Percentiles rank a stretch among this genome's conserved stretches.
Evolutionary conservation across 2,797 vertebrate genomes (phyloP).

Genomic region (Sebastes baramenuke): DNA sequence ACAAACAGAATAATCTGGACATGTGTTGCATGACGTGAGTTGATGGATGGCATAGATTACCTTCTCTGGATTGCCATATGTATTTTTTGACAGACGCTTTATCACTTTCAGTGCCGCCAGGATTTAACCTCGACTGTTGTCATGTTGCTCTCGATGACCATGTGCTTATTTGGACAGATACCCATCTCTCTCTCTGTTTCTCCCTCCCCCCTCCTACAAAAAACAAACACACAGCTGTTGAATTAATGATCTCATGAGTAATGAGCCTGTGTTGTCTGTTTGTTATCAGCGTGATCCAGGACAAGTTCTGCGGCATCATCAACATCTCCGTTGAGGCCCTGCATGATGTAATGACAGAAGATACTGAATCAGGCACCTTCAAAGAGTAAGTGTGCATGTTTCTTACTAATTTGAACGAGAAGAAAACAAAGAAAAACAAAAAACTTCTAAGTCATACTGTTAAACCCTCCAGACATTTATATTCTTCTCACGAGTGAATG

Average conservation of each 20-base stretch:
- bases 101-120: slow-evolving; percentile 5
- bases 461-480: background rate
- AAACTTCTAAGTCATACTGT: background rate
- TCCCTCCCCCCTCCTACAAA: background rate
- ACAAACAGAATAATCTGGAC: background rate
- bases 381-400: slow-evolving; percentile 89
- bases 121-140: slow-evolving; percentile 2
- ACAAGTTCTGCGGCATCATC: slow-evolving; percentile 98
- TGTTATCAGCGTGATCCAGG: slow-evolving; percentile 91
- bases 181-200: background rate
- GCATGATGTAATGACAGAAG: slow-evolving; percentile 98
- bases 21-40: background rate
- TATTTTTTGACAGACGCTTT: slow-evolving; percentile 20
- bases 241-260: slow-evolving; percentile 8
- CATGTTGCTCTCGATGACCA: background rate
- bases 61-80: slow-evolving; percentile 10
- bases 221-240: background rate
- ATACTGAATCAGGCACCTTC: slow-evolving; percentile 91
- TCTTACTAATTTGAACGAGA: background rate
- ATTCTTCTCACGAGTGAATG: background rate
- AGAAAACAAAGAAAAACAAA: background rate
- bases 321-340: slow-evolving; percentile 94
- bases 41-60: slow-evolving; percentile 22
- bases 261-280: slow-evolving; percentile 43
- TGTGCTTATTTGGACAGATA: background rate